A percentile compares a stretch with the other conserved stretches of the same genome.
phyloP scores from a whole-genome alignment of 2,113 vertebrate genomes.

The Zosterops borbonicus region DNA sequence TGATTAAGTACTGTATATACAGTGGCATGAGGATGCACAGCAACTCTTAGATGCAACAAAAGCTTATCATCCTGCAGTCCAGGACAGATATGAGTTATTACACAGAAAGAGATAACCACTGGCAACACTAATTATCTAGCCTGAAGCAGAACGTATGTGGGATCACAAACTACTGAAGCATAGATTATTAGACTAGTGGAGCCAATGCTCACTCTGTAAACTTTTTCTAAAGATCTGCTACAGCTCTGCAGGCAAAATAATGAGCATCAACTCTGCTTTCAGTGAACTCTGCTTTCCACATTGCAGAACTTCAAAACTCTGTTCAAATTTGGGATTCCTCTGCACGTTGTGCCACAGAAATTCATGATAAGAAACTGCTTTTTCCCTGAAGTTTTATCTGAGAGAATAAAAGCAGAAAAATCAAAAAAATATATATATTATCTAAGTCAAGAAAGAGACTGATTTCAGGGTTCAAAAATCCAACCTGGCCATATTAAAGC shows the following conservation, averaged over 20 bases:
- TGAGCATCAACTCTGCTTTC: background rate
- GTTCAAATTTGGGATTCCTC: background rate
- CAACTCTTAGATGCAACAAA: background rate
- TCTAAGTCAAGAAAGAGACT: background rate
- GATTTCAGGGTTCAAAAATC: background rate
- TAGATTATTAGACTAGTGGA: background rate
- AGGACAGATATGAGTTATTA: background rate
- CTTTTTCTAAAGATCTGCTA: background rate
- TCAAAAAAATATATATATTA: background rate
- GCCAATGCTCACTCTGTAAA: background rate
- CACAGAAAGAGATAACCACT: background rate
- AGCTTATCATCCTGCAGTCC: background rate
- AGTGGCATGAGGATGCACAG: background rate
- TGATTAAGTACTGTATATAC: background rate
- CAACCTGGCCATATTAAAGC: background rate
- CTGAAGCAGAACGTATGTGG: background rate
- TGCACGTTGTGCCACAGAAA: background rate
- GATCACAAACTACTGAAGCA: background rate
- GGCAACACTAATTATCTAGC: conserved; percentile 6
- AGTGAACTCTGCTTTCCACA: background rate
- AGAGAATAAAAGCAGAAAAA: background rate
- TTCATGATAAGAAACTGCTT: background rate
- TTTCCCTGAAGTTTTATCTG: background rate
- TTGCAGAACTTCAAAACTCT: background rate
- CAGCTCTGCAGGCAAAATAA: background rate